Evolutionary conservation across 2,888 invertebrate species (phyloP).

Genomic region (Synergus laeviventris): DNA sequence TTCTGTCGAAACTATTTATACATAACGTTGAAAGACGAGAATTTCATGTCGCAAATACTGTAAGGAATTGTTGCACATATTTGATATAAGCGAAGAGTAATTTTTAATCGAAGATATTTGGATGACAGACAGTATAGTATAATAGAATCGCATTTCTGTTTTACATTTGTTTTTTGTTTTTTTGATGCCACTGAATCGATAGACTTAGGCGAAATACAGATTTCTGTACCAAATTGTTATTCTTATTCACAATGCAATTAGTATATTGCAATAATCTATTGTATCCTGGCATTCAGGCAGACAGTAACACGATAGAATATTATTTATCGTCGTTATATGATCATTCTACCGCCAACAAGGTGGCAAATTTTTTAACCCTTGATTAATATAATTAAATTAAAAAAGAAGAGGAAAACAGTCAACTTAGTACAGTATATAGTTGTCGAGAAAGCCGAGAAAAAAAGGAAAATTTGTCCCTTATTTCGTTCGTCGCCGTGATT

Average conservation of each 20-base stretch:
- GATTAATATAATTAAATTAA: slow-evolving; percentile 18
- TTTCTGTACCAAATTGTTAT: slow-evolving; percentile 26
- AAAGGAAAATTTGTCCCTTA: slow-evolving; percentile 6
- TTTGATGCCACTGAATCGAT: slow-evolving; percentile 26
- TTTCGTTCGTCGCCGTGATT: neutral
- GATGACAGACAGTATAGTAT: slow-evolving; percentile 7
- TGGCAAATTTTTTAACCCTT: neutral
- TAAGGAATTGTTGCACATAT: slow-evolving; percentile 26
- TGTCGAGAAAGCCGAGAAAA: slow-evolving; percentile 2
- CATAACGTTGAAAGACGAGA: slow-evolving; percentile 18
- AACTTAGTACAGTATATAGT: neutral
- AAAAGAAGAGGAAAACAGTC: neutral
- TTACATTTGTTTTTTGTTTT: slow-evolving; percentile 4
- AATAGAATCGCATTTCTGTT: slow-evolving; percentile 1
- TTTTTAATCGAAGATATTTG: slow-evolving; percentile 13
- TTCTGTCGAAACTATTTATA: slow-evolving; percentile 24
- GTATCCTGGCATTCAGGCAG: slow-evolving; percentile 31
- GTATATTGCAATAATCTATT: slow-evolving; percentile 24
- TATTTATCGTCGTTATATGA: slow-evolving; percentile 37
- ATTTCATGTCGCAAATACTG: slow-evolving; percentile 32
- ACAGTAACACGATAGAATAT: slow-evolving; percentile 31
- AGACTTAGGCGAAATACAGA: slow-evolving; percentile 24
- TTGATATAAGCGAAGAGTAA: slow-evolving; percentile 31
- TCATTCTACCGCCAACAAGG: slow-evolving; percentile 8
- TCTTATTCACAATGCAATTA: slow-evolving; percentile 10